A percentile compares a stretch with the other conserved stretches of the same genome.
Conservation (phyloP, 2,113 vertebrate genomes). For the Cololabis saira region DNA sequence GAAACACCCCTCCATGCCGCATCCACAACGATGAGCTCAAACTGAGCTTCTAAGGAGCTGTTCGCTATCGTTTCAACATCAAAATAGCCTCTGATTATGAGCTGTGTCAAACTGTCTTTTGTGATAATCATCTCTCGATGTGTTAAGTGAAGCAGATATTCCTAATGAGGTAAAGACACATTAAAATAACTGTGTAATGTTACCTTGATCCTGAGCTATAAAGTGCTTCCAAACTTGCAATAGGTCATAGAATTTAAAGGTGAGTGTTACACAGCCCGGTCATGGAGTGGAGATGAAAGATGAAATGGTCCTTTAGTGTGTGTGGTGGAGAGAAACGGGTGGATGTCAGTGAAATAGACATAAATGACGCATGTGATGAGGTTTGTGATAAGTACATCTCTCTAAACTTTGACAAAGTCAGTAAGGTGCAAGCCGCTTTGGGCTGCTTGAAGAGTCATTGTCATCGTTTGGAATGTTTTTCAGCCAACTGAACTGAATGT, state of each 20-base stretch:
- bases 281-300: slow-evolving; percentile 19
- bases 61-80: neutral
- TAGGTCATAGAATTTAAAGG: slow-evolving; percentile 59
- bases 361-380: slow-evolving; percentile 39
- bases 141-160: slow-evolving; percentile 48
- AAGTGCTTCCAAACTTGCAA: slow-evolving; percentile 80
- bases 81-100: slow-evolving; percentile 32
- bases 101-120: slow-evolving; percentile 5
- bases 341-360: slow-evolving; percentile 13
- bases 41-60: slow-evolving; percentile 1
- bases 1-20: slow-evolving; percentile 38
- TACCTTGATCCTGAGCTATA: slow-evolving; percentile 78
- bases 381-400: slow-evolving; percentile 68
- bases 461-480: slow-evolving; percentile 76
- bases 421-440: slow-evolving; percentile 64
- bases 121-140: too few relatives aligned
- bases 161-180: slow-evolving; percentile 67
- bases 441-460: slow-evolving; percentile 57
- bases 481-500: slow-evolving; percentile 60
- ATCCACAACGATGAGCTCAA: slow-evolving; percentile 2
- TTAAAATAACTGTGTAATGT: slow-evolving; percentile 42
- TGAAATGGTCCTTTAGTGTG: slow-evolving; percentile 2
- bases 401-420: slow-evolving; percentile 60
- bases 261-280: slow-evolving; percentile 41
- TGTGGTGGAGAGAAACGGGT: neutral